Evolutionary conservation across 2,113 vertebrate species (phyloP).

Genomic region (Phrynocephalus versicolor): DNA sequence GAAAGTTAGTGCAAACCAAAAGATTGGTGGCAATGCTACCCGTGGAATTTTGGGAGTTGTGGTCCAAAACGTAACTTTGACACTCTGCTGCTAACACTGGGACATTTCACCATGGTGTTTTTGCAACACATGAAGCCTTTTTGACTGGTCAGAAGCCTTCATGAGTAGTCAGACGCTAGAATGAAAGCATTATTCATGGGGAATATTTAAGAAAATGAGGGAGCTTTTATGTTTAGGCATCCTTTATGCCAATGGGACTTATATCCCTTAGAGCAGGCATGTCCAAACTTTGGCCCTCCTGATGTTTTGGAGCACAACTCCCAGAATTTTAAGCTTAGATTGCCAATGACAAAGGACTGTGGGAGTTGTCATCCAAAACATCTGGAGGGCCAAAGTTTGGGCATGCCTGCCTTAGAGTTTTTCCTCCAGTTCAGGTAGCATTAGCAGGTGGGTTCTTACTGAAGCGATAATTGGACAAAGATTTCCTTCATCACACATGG

Average conservation of each 20-base stretch:
- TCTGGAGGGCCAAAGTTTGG: no score
- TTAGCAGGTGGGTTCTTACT: neutral
- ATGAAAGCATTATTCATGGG: neutral
- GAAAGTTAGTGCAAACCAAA: slow-evolving; percentile 26
- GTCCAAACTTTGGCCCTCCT: no score
- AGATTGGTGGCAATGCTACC: neutral
- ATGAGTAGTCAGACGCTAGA: neutral
- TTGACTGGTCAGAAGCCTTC: neutral
- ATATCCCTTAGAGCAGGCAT: no score
- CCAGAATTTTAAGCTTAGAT: no score
- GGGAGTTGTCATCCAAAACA: no score
- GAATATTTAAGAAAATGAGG: neutral
- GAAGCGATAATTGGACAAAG: neutral
- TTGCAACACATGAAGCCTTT: neutral
- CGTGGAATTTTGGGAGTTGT: neutral
- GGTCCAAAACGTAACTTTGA: neutral
- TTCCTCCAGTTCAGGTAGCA: neutral
- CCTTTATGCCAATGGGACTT: neutral
- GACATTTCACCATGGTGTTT: neutral
- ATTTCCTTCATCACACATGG: neutral
- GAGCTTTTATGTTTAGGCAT: neutral
- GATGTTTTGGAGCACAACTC: no score
- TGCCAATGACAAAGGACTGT: no score
- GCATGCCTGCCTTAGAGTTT: no score
- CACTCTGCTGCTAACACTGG: neutral